These are phyloP conservation scores for Lutjanus campechanus DNA, from an alignment of 2,797 vertebrate species.

Conservation along the genomic window DNA sequence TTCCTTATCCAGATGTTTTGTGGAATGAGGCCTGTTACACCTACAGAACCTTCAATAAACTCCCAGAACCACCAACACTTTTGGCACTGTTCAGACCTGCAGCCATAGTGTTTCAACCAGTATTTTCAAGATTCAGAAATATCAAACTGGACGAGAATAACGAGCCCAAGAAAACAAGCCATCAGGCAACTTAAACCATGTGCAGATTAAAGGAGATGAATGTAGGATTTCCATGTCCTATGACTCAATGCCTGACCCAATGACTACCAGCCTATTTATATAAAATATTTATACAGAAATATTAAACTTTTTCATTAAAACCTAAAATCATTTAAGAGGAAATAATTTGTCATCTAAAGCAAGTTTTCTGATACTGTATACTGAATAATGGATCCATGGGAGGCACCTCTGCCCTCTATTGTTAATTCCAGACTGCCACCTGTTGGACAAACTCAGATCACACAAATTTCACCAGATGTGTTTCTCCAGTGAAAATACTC, in stretches of 20 bases:
- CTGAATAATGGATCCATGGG: background rate
- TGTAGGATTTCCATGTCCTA: background rate
- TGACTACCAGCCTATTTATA: background rate
- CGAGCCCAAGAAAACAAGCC: background rate
- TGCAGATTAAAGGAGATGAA: background rate
- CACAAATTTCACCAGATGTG: constrained; percentile 10
- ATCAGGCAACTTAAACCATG: background rate
- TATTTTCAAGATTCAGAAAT: background rate
- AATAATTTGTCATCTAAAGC: background rate
- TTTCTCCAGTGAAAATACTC: background rate
- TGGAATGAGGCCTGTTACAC: constrained; percentile 26
- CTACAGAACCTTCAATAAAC: constrained; percentile 17
- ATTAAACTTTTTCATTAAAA: background rate
- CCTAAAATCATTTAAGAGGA: background rate
- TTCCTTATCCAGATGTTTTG: constrained; percentile 53
- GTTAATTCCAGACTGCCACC: constrained; percentile 85
- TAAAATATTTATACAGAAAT: background rate
- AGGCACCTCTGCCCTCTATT: constrained; percentile 42
- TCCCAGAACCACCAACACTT: constrained; percentile 51
- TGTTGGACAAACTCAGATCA: constrained; percentile 81
- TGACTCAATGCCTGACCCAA: background rate
- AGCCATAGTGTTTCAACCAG: background rate
- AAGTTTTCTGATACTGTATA: constrained; percentile 4
- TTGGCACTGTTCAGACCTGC: constrained; percentile 4
- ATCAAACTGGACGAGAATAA: background rate